Base-by-base conservation (phyloP, 2,888 invertebrate species). In the Hydriomena furcata region DNA sequence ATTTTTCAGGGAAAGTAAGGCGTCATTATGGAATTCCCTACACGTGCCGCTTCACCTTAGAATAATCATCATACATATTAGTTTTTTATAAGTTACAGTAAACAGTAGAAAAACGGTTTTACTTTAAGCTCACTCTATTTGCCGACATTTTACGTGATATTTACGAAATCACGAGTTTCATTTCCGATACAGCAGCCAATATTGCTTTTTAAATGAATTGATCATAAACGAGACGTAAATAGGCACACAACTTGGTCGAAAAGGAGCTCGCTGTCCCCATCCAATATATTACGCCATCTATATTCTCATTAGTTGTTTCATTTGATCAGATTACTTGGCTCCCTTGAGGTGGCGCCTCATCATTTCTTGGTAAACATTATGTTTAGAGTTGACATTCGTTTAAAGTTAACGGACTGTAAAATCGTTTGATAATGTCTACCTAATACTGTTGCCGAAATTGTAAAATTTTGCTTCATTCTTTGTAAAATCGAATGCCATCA, bases 231-330 rank as follows among this genome's bases (percentile, higher is more conserved):
- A 58, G 47, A n/a, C 28, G 52, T 60, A 60, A 57, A 59, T 36
- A 47, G 43, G 52, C 46, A 55, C 31, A 37, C 32, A 34, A 42
- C 32, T 41, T 51, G 20, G 58, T 63, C 60, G 60, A 65, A 65
- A 63, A 65, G 63, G 66, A 68, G 71, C 72, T 61, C 76, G 53
- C 53, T 71, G 72, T 83, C 86, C 84, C 87, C 73, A 71, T 74
- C 79, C 85, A 89, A 86, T 88, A 83, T 87, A 76, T 81, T 76
- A 81, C 74, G 76, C 80, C 76, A 84, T 83, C 86, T 85, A 83
- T 81, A 73, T 84, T 85, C 84, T 85, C 83, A 88, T 87, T 85
- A 86, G 76, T 79, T 78, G 80, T 82, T 81, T 84, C 81, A 84
- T 85, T 83, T 82, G 79, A 82, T 82, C 79, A 78, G 76, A 84